Evolutionary conservation across 2,888 invertebrate species (phyloP), one percentile per base, ranked within the genome.

Genomic region (Cremastinae sp.): DNA sequence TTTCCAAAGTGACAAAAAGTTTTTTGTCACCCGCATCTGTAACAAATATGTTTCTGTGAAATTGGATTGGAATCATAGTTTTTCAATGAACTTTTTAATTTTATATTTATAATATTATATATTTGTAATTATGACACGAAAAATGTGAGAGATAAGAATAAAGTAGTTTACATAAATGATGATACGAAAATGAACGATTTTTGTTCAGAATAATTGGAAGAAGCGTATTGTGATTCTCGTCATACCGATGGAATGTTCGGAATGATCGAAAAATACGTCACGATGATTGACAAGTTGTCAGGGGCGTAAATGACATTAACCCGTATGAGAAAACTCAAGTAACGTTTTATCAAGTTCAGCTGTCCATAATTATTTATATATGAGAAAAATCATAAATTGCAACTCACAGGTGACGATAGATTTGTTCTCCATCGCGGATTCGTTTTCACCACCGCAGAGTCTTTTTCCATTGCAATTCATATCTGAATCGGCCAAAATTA

Each of bases 21-120:
- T 94, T 94, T 90, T 94, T 93, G 90, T 97, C 96, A 79, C 97
- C 97, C 84, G 95, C 94, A 92, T 95, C 96, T 96, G 83, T 43
- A 84, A 80, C 55, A 18, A 0, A 37, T 5, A 37, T 47, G 47
- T 51, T 10, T 43, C 10, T 41, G 4, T 16, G 2, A 18, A 22
- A n/a, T 41, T 16, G 37, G 1, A 28, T 18, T 4, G 20, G 8
- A 16, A 14, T 10, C 51, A 51, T 22, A 8, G 43, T 14, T n/a
- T 16, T 12, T n/a, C 28, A 14, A 5, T 5, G 16, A 56, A 18
- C 10, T n/a, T 58, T 0, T 20, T 20, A 0, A 18, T 2, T 18
- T 41, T 3, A 58, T 41, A n/a, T n/a, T n/a, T n/a, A n/a, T n/a
- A n/a, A n/a, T n/a, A n/a, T n/a, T n/a, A n/a, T n/a, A n/a, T n/a